phyloP scores from a whole-genome alignment of 2,113 vertebrate species.

The Daubentonia madagascariensis region DNA sequence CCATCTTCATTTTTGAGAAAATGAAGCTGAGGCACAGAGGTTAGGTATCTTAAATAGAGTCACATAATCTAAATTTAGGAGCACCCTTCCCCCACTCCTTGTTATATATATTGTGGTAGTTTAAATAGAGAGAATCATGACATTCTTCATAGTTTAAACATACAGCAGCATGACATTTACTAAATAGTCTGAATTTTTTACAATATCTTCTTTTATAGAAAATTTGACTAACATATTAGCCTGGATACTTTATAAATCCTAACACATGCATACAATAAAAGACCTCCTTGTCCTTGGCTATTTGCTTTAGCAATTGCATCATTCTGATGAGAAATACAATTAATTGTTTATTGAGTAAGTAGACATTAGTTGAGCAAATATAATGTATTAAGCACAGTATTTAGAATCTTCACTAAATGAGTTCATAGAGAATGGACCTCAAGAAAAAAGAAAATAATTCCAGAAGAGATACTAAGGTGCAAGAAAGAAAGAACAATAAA shows the following conservation, averaged over 20 bases:
- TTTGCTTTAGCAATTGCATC: background rate
- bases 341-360: background rate
- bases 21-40: background rate
- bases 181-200: background rate
- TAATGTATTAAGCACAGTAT: background rate
- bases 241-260: background rate
- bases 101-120: background rate
- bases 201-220: background rate
- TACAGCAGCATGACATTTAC: background rate
- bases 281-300: background rate
- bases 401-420: background rate
- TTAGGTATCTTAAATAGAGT: background rate
- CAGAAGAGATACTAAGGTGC: background rate
- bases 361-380: background rate
- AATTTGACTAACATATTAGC: background rate
- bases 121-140: background rate
- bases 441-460: background rate
- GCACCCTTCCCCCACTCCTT: background rate
- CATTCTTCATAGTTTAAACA: background rate
- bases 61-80: background rate
- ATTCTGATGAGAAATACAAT: background rate
- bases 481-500: background rate
- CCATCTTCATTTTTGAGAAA: background rate
- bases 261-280: background rate
- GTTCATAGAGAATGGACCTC: background rate